Evolutionary conservation across 2,113 vertebrate species (phyloP), one percentile per base, ranked within the genome.

Genomic region (Hiodon tergisus): DNA sequence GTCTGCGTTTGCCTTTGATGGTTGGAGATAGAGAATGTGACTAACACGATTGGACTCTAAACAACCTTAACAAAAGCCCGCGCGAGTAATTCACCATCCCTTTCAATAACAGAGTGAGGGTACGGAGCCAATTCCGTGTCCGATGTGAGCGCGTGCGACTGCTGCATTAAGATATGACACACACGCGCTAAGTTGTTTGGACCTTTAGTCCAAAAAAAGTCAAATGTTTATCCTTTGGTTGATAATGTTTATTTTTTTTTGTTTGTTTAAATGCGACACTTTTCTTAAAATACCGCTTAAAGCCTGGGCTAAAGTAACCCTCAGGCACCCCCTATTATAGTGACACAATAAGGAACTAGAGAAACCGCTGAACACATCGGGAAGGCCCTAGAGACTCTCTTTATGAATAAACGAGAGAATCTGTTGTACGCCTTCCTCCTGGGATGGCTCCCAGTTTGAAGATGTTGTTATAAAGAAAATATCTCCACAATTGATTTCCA

Each of bases 321-420:
- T 31, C 31, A 31, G 31, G 31, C 31, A 31, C 31, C 31, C 31
- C 79, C 66, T 80, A 71, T 78, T 72, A 68, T 13, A 48, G 53
- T 72, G 47, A 51, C 79, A 62, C 73, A 70, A 75, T 80, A 67
- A 51, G 71, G 69, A 84, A 79, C 78, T 75, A 80, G 70, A 2
- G 17, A 83, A 79, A 78, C 78, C 77, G 2, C 78, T 80, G 77
- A 55, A 73, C 17, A 71, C 78, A 61, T 2, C 8, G 58, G 74
- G 78, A 78, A 75, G 78, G 54, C 10, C 14, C 17, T 67, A 48
- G 76, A 61, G 67, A 68, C 13, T 75, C n/a, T 17, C 8, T 79
- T 53, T 85, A 73, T 81, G 73, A 83, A 83, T 77, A 78, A 60
- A 52, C 79, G 82, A 80, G 79, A 82, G 84, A 78, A 82, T 69